Evolutionary conservation across 1,140 invertebrate species (phyloP).

Genomic region (Ruditapes philippinarum): DNA sequence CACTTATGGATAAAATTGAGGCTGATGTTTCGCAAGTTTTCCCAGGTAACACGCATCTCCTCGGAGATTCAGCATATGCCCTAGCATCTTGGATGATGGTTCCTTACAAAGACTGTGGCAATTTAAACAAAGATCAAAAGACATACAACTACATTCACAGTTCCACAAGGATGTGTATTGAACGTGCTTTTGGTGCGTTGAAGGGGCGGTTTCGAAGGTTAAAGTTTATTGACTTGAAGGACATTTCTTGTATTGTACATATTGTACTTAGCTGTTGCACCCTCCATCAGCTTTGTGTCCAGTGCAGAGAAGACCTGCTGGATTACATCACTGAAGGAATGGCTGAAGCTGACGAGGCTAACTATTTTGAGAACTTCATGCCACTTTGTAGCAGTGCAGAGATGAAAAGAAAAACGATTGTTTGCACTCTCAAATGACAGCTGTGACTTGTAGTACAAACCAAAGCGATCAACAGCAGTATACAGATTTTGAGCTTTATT

Average conservation of each 20-base stretch:
- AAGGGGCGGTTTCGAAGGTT: not conserved
- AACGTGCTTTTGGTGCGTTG: slow-evolving; percentile 5
- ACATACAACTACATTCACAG: slow-evolving; percentile 24
- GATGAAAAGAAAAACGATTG: not conserved
- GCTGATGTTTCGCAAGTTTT: too few relatives aligned
- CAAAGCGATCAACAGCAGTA: too few relatives aligned
- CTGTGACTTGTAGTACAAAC: too few relatives aligned
- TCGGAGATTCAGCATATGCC: not conserved
- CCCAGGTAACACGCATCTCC: not conserved
- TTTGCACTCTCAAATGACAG: too few relatives aligned
- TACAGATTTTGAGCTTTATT: too few relatives aligned
- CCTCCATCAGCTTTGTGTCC: too few relatives aligned
- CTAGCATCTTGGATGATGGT: not conserved
- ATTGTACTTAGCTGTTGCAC: too few relatives aligned
- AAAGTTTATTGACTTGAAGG: too few relatives aligned
- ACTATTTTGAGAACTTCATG: not conserved
- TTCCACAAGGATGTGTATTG: slow-evolving; percentile 37
- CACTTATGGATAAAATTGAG: not conserved
- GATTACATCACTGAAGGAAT: not conserved
- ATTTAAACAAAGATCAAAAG: not conserved
- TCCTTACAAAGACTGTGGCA: slow-evolving; percentile 1
- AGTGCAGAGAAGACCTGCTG: not conserved
- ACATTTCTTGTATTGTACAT: not conserved
- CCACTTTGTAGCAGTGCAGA: not conserved
- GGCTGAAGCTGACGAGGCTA: not conserved